Evolutionary conservation across 2,797 vertebrate genomes (phyloP), one percentile per base, ranked within the genome.

Genomic region (Megaceryle alcyon): DNA sequence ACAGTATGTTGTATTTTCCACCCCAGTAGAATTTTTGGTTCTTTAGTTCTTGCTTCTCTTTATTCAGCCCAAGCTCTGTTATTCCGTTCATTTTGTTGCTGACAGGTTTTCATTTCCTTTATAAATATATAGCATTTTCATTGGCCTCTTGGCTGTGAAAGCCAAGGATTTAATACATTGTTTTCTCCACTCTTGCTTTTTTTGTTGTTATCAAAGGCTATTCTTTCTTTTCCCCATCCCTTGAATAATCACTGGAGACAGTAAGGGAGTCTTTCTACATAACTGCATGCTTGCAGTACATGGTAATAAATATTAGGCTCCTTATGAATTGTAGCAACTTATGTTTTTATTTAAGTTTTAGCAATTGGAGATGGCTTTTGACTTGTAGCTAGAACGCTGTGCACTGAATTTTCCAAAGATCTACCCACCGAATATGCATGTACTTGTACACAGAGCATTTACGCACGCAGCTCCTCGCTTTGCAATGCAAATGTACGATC

Each of bases 71-170:
- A 63, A 82, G 86, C 88, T 95, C 93, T 95, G 83, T 97, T 96
- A 86, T 61, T 96, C 86, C 82, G 94, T 95, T 96, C 88, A 90
- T 96, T 97, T 96, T 72, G 86, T 80, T 90, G 78, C 61, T 96
- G 95, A 95, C 94, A 96, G 96, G 94, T 97, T 97, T 97, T 96
- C 92, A 97, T 96, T 97, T 96, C 83, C 95, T 95, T 97, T 96
- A 96, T 96, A 97, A 97, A 96, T 96, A 96, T 78, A 96, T 96
- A 96, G 93, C 93, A 92, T 96, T 96, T 96, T 96, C 16, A 4
- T 93, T 96, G 95, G 86, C 96, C 96, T 95, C 93, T 95, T 96
- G 96, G 88, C 95, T 95, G 90, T 91, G 90, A 94, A 95, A 96
- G 49, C 68, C 48, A 70, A 94, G 96, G 90, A 95, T 96, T 96